A percentile compares a stretch with the other conserved stretches of the same genome.
These are phyloP conservation scores for Gryllus longicercus DNA, from an alignment of 2,888 invertebrate species.

Conservation along the genomic window DNA sequence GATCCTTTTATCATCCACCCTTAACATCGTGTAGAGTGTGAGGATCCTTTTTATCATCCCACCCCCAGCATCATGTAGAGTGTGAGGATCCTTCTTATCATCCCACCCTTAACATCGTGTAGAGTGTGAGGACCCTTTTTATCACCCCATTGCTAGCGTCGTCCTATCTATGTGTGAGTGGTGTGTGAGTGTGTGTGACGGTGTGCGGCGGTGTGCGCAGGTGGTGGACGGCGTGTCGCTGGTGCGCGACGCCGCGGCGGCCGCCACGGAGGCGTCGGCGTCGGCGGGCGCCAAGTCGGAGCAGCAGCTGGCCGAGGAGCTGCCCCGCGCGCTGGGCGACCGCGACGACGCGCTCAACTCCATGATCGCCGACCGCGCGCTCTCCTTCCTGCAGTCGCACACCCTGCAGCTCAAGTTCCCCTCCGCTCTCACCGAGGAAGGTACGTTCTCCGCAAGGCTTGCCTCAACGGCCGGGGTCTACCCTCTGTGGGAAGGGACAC, in stretches of 20 bases:
- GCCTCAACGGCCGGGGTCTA: no score
- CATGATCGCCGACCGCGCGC: conserved; percentile 70
- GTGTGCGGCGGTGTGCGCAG: not conserved
- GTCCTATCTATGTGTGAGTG: no score
- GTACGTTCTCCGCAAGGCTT: conserved; percentile 38
- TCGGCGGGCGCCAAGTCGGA: conserved; percentile 49
- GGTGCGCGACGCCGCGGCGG: conserved; percentile 54
- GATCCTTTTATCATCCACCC: no score
- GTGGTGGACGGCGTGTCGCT: conserved; percentile 66
- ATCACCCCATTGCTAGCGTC: no score
- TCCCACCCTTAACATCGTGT: no score
- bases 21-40: no score
- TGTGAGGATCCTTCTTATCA: no score
- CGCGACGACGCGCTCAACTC: conserved; percentile 67
- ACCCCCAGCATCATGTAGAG: no score
- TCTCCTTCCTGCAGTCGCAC: conserved; percentile 72
- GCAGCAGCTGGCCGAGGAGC: conserved; percentile 64
- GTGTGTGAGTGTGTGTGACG: no score
- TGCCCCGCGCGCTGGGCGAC: conserved; percentile 71
- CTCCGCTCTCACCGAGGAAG: conserved; percentile 58
- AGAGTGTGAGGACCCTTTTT: no score
- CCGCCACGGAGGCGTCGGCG: conserved; percentile 18
- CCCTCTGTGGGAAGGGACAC: no score
- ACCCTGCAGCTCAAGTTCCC: conserved; percentile 77
- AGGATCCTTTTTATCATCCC: no score